Evolutionary conservation across 2,113 vertebrate genomes (phyloP).

Genomic region (Corydoras maculifer): DNA sequence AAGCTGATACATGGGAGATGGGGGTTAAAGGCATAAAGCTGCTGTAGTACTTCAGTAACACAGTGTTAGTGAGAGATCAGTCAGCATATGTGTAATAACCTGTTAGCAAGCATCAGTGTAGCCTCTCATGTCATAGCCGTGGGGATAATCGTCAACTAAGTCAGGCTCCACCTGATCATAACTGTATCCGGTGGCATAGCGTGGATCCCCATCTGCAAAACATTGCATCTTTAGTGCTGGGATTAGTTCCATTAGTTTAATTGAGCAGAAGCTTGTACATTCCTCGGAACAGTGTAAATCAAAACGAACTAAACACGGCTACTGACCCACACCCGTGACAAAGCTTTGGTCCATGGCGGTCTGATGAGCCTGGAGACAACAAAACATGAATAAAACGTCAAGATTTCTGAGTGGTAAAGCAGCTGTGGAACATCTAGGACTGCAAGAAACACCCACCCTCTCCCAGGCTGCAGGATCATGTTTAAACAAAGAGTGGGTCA

Average conservation of each 20-base stretch:
- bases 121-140: too few relatives aligned
- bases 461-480: conserved; percentile 88
- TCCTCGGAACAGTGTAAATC: not conserved
- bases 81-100: too few relatives aligned
- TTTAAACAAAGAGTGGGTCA: conserved; percentile 93
- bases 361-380: conserved; percentile 54
- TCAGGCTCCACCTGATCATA: too few relatives aligned
- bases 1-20: too few relatives aligned
- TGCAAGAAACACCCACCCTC: conserved; percentile 68
- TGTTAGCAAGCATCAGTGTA: too few relatives aligned
- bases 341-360: conserved; percentile 46
- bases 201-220: too few relatives aligned
- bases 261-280: not conserved
- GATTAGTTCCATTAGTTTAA: not conserved
- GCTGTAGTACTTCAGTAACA: too few relatives aligned
- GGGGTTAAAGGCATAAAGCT: too few relatives aligned
- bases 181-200: too few relatives aligned
- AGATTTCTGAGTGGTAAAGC: not conserved
- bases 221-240: not conserved
- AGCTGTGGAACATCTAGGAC: conserved; percentile 7
- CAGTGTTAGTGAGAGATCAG: too few relatives aligned
- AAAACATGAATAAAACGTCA: not conserved
- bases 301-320: conserved; percentile 22
- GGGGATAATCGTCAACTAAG: too few relatives aligned
- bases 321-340: conserved; percentile 55